These are phyloP conservation scores for Podiceps cristatus DNA, from an alignment of 2,113 vertebrate genomes.

Conservation along the genomic window DNA sequence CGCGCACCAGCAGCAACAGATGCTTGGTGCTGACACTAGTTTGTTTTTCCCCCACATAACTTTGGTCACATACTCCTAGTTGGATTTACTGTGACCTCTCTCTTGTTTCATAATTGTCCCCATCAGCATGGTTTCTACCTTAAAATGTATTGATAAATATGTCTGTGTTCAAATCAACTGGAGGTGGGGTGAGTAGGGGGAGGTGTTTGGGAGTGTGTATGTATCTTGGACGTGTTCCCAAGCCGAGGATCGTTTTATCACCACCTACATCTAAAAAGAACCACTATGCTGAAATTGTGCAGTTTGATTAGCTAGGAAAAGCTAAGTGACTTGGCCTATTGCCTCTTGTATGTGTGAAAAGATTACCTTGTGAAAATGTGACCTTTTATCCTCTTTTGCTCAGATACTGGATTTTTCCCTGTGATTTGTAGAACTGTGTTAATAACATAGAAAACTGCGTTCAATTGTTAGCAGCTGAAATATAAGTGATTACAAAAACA, in stretches of 20 bases:
- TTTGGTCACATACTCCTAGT: constrained; percentile 19
- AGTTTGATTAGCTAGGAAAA: constrained; percentile 59
- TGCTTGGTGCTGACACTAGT: constrained; percentile 63
- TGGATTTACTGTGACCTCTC: constrained; percentile 17
- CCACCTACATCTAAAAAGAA: constrained; percentile 65
- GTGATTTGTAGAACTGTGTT: constrained; percentile 40
- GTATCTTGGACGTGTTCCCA: constrained; percentile 55
- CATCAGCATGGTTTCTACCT: constrained; percentile 32
- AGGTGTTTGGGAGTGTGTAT: constrained; percentile 62
- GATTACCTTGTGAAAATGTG: constrained; percentile 55
- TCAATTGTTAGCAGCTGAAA: constrained; percentile 44
- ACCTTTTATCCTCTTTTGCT: constrained; percentile 39
- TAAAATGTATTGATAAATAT: constrained; percentile 50
- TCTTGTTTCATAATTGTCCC: constrained; percentile 46
- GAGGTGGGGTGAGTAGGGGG: constrained; percentile 52
- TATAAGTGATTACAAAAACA: constrained; percentile 58
- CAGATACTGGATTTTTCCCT: constrained; percentile 48
- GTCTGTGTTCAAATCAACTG: constrained; percentile 31
- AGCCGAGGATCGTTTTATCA: constrained; percentile 60
- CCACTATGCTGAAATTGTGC: constrained; percentile 53
- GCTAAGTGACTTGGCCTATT: constrained; percentile 63
- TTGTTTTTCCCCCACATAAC: constrained; percentile 19
- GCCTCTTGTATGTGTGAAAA: constrained; percentile 42
- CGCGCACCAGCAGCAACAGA: constrained; percentile 62
- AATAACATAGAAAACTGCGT: constrained; percentile 20